These are phyloP conservation scores for Drosophila austrosaltans DNA, from an alignment of 2,888 invertebrate species.

Conservation along the genomic window DNA sequence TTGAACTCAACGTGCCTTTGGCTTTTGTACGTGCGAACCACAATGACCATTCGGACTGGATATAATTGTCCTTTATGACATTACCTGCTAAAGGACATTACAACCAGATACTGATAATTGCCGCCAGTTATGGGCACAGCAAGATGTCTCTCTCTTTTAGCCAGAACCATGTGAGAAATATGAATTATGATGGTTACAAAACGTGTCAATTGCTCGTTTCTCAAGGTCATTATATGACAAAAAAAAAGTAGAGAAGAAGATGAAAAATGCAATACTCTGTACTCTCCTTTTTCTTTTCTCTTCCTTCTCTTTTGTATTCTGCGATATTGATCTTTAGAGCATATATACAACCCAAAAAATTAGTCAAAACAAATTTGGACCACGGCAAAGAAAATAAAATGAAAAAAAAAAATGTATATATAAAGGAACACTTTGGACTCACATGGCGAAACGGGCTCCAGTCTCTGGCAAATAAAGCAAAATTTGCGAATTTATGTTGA, in stretches of 20 bases:
- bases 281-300: background rate
- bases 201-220: conserved; percentile 73
- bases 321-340: conserved; percentile 1
- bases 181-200: conserved; percentile 71
- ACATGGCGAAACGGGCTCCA: conserved; percentile 43
- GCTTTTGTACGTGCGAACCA: conserved; percentile 66
- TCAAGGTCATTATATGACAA: conserved; percentile 67
- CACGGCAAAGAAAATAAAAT: background rate
- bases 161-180: conserved; percentile 48
- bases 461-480: conserved; percentile 75
- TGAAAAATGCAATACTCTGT: background rate
- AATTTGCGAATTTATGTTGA: conserved; percentile 83
- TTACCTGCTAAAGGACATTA: conserved; percentile 48
- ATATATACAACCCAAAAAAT: conserved; percentile 48
- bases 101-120: conserved; percentile 60
- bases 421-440: conserved; percentile 5
- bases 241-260: conserved; percentile 46
- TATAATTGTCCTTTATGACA: conserved; percentile 46
- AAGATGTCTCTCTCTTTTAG: conserved; percentile 32
- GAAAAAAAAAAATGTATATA: background rate
- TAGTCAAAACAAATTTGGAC: conserved; percentile 68
- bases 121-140: conserved; percentile 57
- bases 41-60: conserved; percentile 65
- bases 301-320: background rate
- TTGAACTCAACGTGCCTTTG: conserved; percentile 35